These are phyloP conservation scores for Scyliorhinus canicula DNA, from an alignment of 2,797 vertebrate species.

Conservation along the genomic window DNA sequence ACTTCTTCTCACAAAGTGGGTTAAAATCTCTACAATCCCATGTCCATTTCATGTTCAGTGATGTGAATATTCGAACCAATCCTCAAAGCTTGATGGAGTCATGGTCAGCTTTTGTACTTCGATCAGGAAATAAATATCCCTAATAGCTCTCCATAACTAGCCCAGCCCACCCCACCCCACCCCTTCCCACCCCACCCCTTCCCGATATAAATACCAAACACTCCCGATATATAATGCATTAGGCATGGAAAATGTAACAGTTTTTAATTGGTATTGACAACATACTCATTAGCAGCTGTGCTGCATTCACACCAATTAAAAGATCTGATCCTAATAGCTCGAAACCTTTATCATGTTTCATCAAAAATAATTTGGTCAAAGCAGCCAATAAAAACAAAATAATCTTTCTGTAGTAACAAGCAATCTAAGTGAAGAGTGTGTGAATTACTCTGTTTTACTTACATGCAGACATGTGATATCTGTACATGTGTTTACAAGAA, in stretches of 20 bases:
- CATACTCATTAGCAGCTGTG: background rate
- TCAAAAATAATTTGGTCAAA: background rate
- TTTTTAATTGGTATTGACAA: background rate
- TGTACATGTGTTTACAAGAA: background rate
- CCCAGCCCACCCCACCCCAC: no score
- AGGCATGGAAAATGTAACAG: background rate
- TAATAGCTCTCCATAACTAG: background rate
- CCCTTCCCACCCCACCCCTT: no score
- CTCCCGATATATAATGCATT: background rate
- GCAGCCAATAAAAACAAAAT: background rate
- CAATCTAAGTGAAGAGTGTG: background rate
- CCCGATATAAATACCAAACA: background rate
- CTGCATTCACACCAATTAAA: conserved; percentile 3
- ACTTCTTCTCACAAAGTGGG: no score
- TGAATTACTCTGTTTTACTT: background rate
- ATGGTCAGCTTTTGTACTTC: background rate
- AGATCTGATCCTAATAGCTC: background rate
- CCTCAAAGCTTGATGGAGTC: background rate
- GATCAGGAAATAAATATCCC: background rate
- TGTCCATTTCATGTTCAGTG: background rate
- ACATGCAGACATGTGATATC: no score
- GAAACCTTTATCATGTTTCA: background rate
- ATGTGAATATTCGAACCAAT: background rate
- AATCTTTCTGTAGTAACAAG: background rate
- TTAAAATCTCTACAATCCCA: background rate